Base-by-base conservation (phyloP, 2,797 vertebrate species). In the Cuculus canorus region DNA sequence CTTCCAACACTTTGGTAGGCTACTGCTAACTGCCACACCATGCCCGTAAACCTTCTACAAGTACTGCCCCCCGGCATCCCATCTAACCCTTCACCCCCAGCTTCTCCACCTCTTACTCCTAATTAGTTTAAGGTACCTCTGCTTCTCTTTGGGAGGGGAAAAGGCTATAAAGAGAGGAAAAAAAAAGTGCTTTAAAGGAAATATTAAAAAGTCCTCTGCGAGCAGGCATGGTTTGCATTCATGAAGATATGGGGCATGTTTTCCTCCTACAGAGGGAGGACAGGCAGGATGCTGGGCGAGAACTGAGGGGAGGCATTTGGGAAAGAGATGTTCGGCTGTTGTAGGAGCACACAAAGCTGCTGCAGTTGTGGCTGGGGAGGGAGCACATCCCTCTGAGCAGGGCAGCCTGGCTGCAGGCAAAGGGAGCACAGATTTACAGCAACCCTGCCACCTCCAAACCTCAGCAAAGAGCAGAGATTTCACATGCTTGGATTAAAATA, bases 41-140 rank as follows among this genome's bases (percentile, higher is more conserved):
- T 5, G 30, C 19, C 79, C 33, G 39, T 78, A 82, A 83, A 86
- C 54, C 32, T 83, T 24, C 50, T 50, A 28, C 11, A 54, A 79
- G 50, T 15, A 37, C 19, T 54, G 24, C 22, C 59, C 33, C 21
- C 5, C 3, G 0, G 54, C 85, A 71, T 56, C 84, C 68, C 75
- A 52, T 43, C 60, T 30, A 82, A 64, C 56, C 52, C 79, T 17
- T 37, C 79, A 56, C 23, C 61, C 24, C 41, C 4, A 0, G 10
- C 66, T 88, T 60, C 80, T 69, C 71, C 69, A 41, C 66, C 66
- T 69, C 66, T 66, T 43, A 28, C 11, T 84, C 54, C 60, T 89
- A 48, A 88, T 91, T 84, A 89, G 60, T 82, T 80, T 64, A 86
- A 86, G 82, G 87, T 50, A 90, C 65, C 32, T 71, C 79, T 60